These are phyloP conservation scores for Galendromus occidentalis DNA, from an alignment of 1,140 invertebrate genomes.

Conservation along the genomic window DNA sequence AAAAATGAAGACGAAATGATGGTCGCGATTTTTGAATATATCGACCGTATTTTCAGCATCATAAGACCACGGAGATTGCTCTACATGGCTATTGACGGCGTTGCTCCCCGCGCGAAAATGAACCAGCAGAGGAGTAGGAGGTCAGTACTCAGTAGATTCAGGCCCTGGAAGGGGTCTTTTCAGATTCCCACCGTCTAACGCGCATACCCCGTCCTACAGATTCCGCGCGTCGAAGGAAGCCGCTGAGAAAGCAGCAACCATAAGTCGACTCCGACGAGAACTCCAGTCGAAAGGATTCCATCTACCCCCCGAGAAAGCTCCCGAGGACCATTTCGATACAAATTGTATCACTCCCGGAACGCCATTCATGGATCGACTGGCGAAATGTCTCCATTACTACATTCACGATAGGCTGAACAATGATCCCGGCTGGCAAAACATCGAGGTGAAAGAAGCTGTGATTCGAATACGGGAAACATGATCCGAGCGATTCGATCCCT, in stretches of 20 bases:
- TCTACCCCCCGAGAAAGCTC: conserved; percentile 71
- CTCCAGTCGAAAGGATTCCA: conserved; percentile 49
- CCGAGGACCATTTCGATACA: conserved; percentile 71
- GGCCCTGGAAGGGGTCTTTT: too few relatives aligned
- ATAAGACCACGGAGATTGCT: conserved; percentile 80
- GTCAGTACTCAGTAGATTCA: too few relatives aligned
- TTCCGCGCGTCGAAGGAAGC: conserved; percentile 92
- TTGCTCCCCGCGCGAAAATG: conserved; percentile 96
- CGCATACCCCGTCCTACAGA: conserved; percentile 2
- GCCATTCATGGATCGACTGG: conserved; percentile 88
- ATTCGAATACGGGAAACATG: background rate
- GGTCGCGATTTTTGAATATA: conserved; percentile 96
- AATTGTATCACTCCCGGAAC: conserved; percentile 95
- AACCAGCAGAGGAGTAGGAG: conserved; percentile 93
- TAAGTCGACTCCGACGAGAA: conserved; percentile 44
- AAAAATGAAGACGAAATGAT: conserved; percentile 99
- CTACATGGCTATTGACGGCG: conserved; percentile 99
- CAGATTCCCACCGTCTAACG: too few relatives aligned
- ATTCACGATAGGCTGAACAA: conserved; percentile 81
- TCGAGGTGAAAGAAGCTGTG: conserved; percentile 44
- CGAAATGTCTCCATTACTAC: conserved; percentile 84
- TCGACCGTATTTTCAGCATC: conserved; percentile 85
- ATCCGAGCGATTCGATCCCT: background rate
- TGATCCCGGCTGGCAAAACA: conserved; percentile 81
- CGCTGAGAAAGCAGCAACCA: conserved; percentile 65